Conservation (phyloP, 2,888 invertebrate genomes). For the Malthinus seriepunctatus region DNA sequence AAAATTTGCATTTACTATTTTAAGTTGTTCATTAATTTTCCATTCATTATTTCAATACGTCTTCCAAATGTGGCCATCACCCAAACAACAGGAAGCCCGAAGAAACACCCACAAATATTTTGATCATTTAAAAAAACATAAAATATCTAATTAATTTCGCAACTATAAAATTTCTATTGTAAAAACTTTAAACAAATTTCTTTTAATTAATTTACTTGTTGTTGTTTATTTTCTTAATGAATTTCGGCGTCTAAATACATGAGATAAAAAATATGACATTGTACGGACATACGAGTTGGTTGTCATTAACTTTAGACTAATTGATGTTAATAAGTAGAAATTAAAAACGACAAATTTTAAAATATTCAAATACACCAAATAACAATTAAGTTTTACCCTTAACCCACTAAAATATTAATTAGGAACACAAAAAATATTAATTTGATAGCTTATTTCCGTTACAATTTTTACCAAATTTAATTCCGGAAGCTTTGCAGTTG, state of each 20-base stretch:
- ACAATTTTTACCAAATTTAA: too few relatives aligned
- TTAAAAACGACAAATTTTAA: slow-evolving; percentile 25
- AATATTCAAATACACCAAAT: slow-evolving; percentile 18
- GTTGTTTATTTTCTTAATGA: slow-evolving; percentile 4
- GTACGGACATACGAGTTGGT: slow-evolving; percentile 23
- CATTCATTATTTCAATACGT: slow-evolving; percentile 10
- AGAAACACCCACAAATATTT: slow-evolving; percentile 7
- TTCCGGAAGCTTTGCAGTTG: background rate
- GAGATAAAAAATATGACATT: slow-evolving; percentile 24
- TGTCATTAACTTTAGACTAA: slow-evolving; percentile 33
- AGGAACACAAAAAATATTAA: too few relatives aligned
- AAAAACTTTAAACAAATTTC: too few relatives aligned
- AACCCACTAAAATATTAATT: slow-evolving; percentile 1
- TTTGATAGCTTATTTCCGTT: background rate
- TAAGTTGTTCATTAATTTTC: background rate
- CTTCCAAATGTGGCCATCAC: slow-evolving; percentile 4
- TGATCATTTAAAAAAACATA: too few relatives aligned
- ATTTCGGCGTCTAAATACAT: slow-evolving; percentile 8
- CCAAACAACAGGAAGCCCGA: slow-evolving; percentile 10
- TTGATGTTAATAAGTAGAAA: slow-evolving; percentile 34
- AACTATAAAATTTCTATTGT: too few relatives aligned
- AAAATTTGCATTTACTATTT: slow-evolving; percentile 3
- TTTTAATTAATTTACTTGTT: background rate
- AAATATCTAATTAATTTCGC: too few relatives aligned
- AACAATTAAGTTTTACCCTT: background rate